Percentiles rank a stretch among this genome's conserved stretches.
Conservation (phyloP, 2,888 invertebrate species). For the Meteorus colon region DNA sequence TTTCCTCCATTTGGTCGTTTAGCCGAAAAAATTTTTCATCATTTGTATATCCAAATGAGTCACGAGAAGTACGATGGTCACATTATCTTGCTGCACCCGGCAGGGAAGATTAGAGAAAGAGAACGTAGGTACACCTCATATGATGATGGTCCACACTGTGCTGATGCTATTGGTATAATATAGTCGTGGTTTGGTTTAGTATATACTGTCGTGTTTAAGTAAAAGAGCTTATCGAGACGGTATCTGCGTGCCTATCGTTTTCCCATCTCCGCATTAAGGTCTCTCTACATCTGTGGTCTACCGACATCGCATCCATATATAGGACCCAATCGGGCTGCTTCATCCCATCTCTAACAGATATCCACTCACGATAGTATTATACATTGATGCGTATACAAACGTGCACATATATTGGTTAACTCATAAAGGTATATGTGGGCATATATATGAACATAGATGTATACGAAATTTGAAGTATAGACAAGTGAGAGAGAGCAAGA, state of each 20-base stretch:
- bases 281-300: slow-evolving; percentile 51
- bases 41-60: slow-evolving; percentile 7
- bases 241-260: slow-evolving; percentile 56
- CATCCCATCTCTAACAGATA: slow-evolving; percentile 49
- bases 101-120: slow-evolving; percentile 27
- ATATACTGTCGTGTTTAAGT: slow-evolving; percentile 36
- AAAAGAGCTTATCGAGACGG: slow-evolving; percentile 54
- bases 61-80: not conserved
- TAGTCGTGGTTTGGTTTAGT: slow-evolving; percentile 11
- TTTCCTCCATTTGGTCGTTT: not conserved
- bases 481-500: slow-evolving; percentile 12
- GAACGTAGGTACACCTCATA: slow-evolving; percentile 6
- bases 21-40: not conserved
- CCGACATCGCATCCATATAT: slow-evolving; percentile 35
- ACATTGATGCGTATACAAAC: not conserved
- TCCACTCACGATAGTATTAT: slow-evolving; percentile 45
- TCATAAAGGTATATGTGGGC: slow-evolving; percentile 44
- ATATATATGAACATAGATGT: not conserved
- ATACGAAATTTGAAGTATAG: not conserved
- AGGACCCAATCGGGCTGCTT: slow-evolving; percentile 34
- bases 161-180: not conserved
- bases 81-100: slow-evolving; percentile 35
- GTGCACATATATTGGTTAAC: not conserved
- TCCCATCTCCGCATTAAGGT: slow-evolving; percentile 56
- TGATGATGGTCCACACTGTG: not conserved